Evolutionary conservation across 2,888 invertebrate species (phyloP).

Genomic region (Tanypteryx hageni): DNA sequence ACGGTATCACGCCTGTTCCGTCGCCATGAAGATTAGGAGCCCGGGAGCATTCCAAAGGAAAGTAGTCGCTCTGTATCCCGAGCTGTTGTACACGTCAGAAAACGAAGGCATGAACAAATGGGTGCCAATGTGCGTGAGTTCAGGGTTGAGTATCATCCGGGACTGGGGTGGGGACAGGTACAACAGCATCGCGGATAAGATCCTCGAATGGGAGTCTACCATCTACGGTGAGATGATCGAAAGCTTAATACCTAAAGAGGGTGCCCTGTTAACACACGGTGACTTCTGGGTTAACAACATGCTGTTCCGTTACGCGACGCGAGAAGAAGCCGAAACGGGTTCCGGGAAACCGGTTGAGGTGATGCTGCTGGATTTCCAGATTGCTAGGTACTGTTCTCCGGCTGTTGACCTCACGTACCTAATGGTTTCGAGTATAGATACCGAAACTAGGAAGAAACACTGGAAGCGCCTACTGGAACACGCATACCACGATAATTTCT

Average conservation of each 20-base stretch:
- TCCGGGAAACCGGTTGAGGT: not conserved
- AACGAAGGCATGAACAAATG: not conserved
- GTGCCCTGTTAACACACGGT: conserved; percentile 64
- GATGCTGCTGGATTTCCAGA: conserved; percentile 52
- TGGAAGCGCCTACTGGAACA: conserved; percentile 65
- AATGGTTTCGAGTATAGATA: conserved; percentile 34
- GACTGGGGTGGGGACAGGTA: not conserved
- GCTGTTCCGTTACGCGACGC: conserved; percentile 54
- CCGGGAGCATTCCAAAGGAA: not conserved
- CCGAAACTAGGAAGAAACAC: conserved; percentile 63
- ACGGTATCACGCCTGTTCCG: conserved; percentile 44
- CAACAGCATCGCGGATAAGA: not conserved
- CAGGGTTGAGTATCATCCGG: not conserved
- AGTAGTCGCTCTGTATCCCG: not conserved
- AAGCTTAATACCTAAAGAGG: not conserved
- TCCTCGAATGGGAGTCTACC: not conserved
- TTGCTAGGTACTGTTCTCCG: conserved; percentile 30
- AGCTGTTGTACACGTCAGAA: not conserved
- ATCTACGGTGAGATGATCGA: not conserved
- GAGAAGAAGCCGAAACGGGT: not conserved
- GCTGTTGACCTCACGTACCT: conserved; percentile 27
- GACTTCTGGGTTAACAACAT: conserved; percentile 67
- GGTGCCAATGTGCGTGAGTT: not conserved
- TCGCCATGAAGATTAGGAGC: conserved; percentile 9
- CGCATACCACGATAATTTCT: conserved; percentile 66